Base-by-base conservation (phyloP, 2,113 vertebrate species). In the Corythoichthys intestinalis region DNA sequence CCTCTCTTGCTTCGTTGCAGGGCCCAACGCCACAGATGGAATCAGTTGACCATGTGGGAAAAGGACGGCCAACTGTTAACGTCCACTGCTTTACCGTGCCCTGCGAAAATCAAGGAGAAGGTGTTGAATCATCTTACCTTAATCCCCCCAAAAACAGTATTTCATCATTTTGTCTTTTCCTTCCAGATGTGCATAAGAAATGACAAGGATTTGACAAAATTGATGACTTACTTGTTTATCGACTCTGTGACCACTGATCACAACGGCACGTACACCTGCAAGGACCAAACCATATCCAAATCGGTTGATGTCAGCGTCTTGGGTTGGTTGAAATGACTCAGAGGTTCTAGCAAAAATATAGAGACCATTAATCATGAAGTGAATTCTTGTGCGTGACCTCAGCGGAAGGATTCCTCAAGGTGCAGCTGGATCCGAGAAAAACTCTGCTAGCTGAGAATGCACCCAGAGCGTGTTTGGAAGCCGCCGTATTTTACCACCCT, bases 331-430 rank as follows among this genome's bases (percentile, higher is more conserved):
- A 17, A 2, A 39, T 37, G 2, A 0, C 41, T 5, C 6, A 44
- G 41, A 5, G 6, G 41, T 44, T 44, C 2, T 44, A 8, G 0
- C 6, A 8, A 44, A 44, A 44, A 7, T 44, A 1, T 5, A 44
- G 41, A 44, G 41, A 44, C 6, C 41, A 44, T 44, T 44, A 44
- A 44, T 44, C 9, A 7, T 44, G 41, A 59, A 10, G 67, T 66
- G 10, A 14, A 66, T 4, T n/a, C 65, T 70, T 12, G 53, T 67
- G 41, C 67, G 20, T 80, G 63, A 15, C 66, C 10, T 69, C 85
- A 99, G 96, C 92, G 66, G 87, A 92, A 3, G 92, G 89, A 67
- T 93, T 93, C 87, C 90, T 98, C 81, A 90, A 93, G 4, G 83
- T 92, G 74, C 85, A 89, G 67, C 77, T 93, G 66, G 77, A 77